These are phyloP conservation scores for Elachura formosa DNA, from an alignment of 2,113 vertebrate genomes.

Conservation along the genomic window DNA sequence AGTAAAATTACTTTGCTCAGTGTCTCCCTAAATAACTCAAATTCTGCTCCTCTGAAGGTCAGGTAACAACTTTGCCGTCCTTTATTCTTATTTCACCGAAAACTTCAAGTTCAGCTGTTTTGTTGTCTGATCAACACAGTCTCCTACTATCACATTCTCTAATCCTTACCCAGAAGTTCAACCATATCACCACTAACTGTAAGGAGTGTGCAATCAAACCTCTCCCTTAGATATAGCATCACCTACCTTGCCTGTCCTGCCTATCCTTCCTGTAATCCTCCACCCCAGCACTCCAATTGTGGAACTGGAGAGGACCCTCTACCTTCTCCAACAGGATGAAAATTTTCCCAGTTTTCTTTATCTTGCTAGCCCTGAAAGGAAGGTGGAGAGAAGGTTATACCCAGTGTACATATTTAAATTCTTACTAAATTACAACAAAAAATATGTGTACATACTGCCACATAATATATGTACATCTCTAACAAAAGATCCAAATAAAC, in stretches of 20 bases:
- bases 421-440: not conserved
- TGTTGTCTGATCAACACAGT: not conserved
- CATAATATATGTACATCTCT: not conserved
- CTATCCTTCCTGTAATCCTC: not conserved
- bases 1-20: not conserved
- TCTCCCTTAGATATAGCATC: not conserved
- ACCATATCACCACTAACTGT: not conserved
- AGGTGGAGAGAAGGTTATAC: not conserved
- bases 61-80: not conserved
- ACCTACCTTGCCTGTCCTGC: not conserved
- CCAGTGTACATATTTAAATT: not conserved
- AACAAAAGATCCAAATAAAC: not conserved
- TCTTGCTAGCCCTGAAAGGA: not conserved
- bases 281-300: fast-evolving
- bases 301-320: not conserved
- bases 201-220: not conserved
- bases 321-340: not conserved
- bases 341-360: not conserved
- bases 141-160: too few relatives aligned
- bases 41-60: not conserved
- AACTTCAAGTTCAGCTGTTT: not conserved
- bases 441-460: not conserved
- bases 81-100: not conserved
- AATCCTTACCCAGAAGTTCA: not conserved
- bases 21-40: not conserved